Percentiles rank a stretch among this genome's conserved stretches.
These are phyloP conservation scores for Cladopsammia gracilis DNA, from an alignment of 64 coral and sea anemone species.

Conservation along the genomic window DNA sequence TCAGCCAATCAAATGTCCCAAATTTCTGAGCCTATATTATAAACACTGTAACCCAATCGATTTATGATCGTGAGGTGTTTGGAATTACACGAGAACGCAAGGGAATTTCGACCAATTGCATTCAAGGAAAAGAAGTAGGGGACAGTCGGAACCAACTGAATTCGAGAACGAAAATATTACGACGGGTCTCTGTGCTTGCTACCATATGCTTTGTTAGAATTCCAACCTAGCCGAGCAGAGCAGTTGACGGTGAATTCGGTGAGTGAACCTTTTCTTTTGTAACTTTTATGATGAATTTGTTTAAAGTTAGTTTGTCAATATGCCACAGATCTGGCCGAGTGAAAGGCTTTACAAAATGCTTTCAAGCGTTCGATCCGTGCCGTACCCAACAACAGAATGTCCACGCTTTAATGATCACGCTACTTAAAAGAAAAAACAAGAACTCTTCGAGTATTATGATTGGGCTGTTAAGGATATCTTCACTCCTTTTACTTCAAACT, in stretches of 20 bases:
- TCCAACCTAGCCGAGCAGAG: background rate
- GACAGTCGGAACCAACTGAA: background rate
- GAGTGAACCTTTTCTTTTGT: background rate
- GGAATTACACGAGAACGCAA: background rate
- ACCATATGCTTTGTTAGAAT: background rate
- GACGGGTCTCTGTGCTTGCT: background rate
- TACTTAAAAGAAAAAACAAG: no score
- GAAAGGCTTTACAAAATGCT: slow-evolving; percentile 8
- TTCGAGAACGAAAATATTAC: background rate
- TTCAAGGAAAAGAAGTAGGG: background rate
- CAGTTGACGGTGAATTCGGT: background rate
- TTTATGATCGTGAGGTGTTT: background rate
- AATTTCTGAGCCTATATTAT: no score
- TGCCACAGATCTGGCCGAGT: background rate
- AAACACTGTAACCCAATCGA: background rate
- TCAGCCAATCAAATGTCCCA: no score
- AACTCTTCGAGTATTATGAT: no score
- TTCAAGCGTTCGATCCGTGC: background rate
- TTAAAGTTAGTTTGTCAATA: background rate
- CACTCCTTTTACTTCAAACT: no score
- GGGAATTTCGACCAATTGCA: background rate
- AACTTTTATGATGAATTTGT: background rate
- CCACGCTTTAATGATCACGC: no score
- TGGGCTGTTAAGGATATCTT: no score
- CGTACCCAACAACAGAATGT: background rate